Evolutionary conservation across 2,113 vertebrate species (phyloP).

Genomic region (Parotia lawesii): DNA sequence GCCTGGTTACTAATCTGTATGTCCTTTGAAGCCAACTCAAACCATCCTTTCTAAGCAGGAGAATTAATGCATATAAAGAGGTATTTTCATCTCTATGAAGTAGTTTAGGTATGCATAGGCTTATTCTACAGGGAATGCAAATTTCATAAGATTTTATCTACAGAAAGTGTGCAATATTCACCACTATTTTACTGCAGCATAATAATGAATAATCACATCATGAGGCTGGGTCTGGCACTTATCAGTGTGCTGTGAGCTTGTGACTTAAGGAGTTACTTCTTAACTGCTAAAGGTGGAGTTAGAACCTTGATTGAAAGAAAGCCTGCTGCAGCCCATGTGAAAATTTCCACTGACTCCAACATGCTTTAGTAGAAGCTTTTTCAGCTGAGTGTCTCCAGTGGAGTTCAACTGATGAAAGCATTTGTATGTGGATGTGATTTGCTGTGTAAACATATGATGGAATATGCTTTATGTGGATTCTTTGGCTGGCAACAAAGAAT

Average conservation of each 20-base stretch:
- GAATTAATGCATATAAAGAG: background rate
- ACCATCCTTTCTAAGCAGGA: background rate
- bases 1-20: background rate
- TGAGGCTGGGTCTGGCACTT: background rate
- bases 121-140: background rate
- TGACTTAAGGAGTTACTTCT: background rate
- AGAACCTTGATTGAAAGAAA: background rate
- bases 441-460: background rate
- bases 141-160: background rate
- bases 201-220: background rate
- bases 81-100: background rate
- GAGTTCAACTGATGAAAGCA: background rate
- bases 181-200: background rate
- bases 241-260: background rate
- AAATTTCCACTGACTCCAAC: background rate
- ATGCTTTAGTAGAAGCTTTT: background rate
- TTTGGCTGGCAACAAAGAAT: slow-evolving; percentile 13
- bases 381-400: background rate
- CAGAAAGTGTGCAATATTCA: background rate
- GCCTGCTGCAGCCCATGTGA: background rate
- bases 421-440: background rate
- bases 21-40: background rate
- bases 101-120: background rate
- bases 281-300: background rate
- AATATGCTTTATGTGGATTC: slow-evolving; percentile 17